Evolutionary conservation across 2,113 vertebrate species (phyloP), one percentile per base, ranked within the genome.

Genomic region (Otocyon megalotis): DNA sequence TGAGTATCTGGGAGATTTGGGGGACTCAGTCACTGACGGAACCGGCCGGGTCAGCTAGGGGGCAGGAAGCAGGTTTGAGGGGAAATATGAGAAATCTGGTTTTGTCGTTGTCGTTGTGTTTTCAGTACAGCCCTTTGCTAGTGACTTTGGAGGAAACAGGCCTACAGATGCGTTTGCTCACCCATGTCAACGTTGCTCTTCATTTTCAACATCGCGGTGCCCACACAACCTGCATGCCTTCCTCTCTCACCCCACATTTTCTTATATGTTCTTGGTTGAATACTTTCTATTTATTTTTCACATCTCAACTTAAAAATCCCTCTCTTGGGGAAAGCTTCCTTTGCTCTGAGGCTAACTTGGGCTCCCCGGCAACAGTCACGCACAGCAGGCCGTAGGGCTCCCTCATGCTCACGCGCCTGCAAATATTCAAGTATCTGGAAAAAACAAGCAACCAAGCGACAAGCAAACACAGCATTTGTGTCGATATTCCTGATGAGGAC

Each of bases 361-460:
- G 20, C 22, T 83, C n/a, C 54, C 56, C 1, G 1, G 16, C 26
- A 48, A 30, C 1, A 30, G 5, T n/a, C 24, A 48, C 3, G 1
- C 13, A n/a, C 2, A 9, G 54, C 12, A 6, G 0, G 0, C 54
- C 22, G 7, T 11, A 53, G 58, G n/a, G 8, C 35, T 95, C 32
- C 43, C n/a, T 32, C 8, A 0, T 16, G 30, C 65, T 65, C 56
- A 43, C n/a, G 43, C 19, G 32, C 17, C 4, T 30, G 0, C 3
- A 19, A 20, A 72, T 79, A 14, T 43, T 50, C 58, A 67, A 93
- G 2, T 20, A 26, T 74, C 50, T 79, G 72, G 67, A n/a, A 88
- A 13, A 30, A 63, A 30, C 10, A 63, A 62, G 43, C 43, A 43
- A 43, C 43, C 43, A 7, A 43, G 43, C 43, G 43, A 43, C 43